Evolutionary conservation across 1,140 invertebrate genomes (phyloP), one percentile per base, ranked within the genome.

Genomic region (Ladona fulva): DNA sequence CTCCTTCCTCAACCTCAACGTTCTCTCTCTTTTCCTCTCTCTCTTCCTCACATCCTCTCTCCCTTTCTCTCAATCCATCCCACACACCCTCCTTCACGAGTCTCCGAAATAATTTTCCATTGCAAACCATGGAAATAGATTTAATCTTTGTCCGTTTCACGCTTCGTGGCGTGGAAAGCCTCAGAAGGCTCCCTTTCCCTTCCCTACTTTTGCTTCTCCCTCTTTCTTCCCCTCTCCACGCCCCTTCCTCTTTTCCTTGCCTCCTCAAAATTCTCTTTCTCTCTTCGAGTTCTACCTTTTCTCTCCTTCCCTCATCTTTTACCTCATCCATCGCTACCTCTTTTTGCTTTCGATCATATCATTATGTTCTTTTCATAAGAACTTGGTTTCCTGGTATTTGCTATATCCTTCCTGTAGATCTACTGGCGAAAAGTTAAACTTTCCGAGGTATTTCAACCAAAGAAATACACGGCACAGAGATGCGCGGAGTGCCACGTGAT

Each of bases 21-120:
- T 78, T 80, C 76, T 75, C 44, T 78, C 42, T 73, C 52, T 79
- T 76, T 42, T 42, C 12, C 78, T 79, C 76, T 16, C 77, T 77
- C 78, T 76, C 74, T 42, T n/a, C 78, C 79, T 59, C 25, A 74
- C n/a, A 14, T 19, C n/a, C 14, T 78, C 66, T 24, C 73, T 77
- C 24, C 74, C 25, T 25, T 14, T 42, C 78, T 66, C 77, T 76
- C 77, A 76, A 76, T 22, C n/a, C 52, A 19, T 19, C 44, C 44
- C 44, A 52, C 44, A 19, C 44, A 10, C 19, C 44, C 44, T 52
- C 16, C 52, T 22, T 66, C 52, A 37, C n/a, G n/a, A n/a, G n/a
- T n/a, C 75, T 42, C 29, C 74, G 24, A 25, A 37, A 75, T 75
- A 75, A 37, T 37, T 75, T 75, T 75, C 29, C 74, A 75, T 37